Base-by-base conservation (phyloP, 2,888 invertebrate species). In the Hyalella azteca region DNA sequence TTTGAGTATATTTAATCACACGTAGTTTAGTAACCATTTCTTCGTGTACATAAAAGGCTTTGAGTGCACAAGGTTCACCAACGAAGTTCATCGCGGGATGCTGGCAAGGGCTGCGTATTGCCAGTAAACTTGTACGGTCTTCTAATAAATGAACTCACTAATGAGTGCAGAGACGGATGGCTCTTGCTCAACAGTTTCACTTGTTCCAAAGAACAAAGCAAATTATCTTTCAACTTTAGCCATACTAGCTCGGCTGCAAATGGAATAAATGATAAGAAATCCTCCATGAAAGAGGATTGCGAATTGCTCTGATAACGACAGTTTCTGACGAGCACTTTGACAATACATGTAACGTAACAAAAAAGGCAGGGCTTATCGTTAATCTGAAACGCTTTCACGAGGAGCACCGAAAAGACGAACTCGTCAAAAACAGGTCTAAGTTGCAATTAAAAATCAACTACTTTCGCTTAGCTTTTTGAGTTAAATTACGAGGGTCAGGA, bases 121-220 rank as follows among this genome's bases (percentile, higher is more conserved):
- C 45, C 45, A 75, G 41, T 75, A 75, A 75, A 75, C 41, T 75
- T 75, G 75, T 39, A 45, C 45, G 75, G 45, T 41, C 75, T 45
- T 75, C 75, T 75, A 75, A 75, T 75, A 75, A 75, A 75, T 75
- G 75, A 75, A 75, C 41, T 45, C 45, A n/a, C 45, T 75, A 75
- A 75, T 75, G 75, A 75, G 45, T 36, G 26, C 41, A 29, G 45
- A 75, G 75, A 75, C 45, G 26, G 29, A 75, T 75, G 45, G 75
- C 45, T 75, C 75, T 75, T 66, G 15, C 32, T n/a, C 66, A 66
- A 66, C 66, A 66, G 66, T 66, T 66, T 66, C 66, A 66, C 36
- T 36, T 15, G 66, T 66, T 66, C 39, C 66, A 66, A 66, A 66
- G 66, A 66, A 66, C 66, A 66, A 66, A 66, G 66, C 66, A 66